Conservation (phyloP, 2,888 invertebrate species). For the Stenolophus ochropezus region DNA sequence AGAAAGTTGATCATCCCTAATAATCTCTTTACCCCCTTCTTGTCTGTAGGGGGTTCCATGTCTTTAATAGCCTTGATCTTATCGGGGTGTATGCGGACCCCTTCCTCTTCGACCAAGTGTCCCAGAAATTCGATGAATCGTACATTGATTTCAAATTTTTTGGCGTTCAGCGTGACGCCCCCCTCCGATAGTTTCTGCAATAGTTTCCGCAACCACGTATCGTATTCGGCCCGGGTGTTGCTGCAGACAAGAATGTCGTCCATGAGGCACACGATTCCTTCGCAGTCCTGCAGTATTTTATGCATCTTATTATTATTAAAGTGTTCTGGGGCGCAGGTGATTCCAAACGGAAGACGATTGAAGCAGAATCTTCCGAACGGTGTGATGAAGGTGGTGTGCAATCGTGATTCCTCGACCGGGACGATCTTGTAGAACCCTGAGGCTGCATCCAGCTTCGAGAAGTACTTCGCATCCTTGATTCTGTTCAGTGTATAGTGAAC, state of each 20-base stretch:
- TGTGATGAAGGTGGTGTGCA: slow-evolving; percentile 21
- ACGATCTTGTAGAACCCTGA: slow-evolving; percentile 19
- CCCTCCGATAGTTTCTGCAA: neutral
- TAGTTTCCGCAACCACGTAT: neutral
- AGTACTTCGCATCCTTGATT: slow-evolving; percentile 1
- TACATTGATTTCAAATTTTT: neutral
- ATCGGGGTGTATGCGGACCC: slow-evolving; percentile 19
- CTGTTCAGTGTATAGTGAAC: neutral
- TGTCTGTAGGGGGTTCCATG: slow-evolving; percentile 9
- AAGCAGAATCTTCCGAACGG: slow-evolving; percentile 25
- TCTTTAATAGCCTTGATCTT: neutral
- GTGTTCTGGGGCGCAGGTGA: slow-evolving; percentile 14
- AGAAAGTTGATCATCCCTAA: slow-evolving; percentile 11
- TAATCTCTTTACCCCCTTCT: neutral
- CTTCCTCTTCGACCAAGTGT: neutral
- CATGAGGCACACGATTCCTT: slow-evolving; percentile 7
- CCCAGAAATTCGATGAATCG: slow-evolving; percentile 7
- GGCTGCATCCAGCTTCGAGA: slow-evolving; percentile 7
- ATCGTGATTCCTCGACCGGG: slow-evolving; percentile 10
- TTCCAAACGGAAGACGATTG: slow-evolving; percentile 18
- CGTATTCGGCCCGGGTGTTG: slow-evolving; percentile 3
- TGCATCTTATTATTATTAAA: slow-evolving; percentile 11
- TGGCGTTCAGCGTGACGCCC: neutral
- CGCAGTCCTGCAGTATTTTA: neutral
- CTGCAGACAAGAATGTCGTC: slow-evolving; percentile 23